These are phyloP conservation scores for Loxodonta africana DNA, from an alignment of 2,113 vertebrate species.

Conservation along the genomic window DNA sequence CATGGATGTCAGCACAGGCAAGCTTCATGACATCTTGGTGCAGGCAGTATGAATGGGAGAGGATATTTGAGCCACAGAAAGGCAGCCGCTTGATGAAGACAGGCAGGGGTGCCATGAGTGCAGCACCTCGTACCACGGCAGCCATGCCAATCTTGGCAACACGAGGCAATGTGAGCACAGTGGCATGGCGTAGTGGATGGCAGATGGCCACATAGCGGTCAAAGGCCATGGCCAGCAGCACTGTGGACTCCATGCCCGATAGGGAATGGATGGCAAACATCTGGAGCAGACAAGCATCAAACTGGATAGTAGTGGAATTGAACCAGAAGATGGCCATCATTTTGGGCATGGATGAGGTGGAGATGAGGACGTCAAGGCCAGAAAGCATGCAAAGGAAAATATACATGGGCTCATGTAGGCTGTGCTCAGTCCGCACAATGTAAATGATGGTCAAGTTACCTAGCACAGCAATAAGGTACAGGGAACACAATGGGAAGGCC, in stretches of 20 bases:
- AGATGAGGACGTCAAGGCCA: constrained; percentile 81
- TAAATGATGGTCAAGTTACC: constrained; percentile 84
- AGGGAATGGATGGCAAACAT: constrained; percentile 86
- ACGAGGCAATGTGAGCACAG: constrained; percentile 79
- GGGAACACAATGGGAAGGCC: constrained; percentile 78
- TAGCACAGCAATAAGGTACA: constrained; percentile 83
- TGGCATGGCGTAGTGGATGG: constrained; percentile 80
- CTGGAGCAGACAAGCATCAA: constrained; percentile 83
- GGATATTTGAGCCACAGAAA: constrained; percentile 79
- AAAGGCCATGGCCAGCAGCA: constrained; percentile 84
- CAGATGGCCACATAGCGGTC: constrained; percentile 86
- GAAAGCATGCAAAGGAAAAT: constrained; percentile 84
- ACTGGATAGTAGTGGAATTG: constrained; percentile 80
- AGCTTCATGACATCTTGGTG: constrained; percentile 85
- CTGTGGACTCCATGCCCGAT: constrained; percentile 84
- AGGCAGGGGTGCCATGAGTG: constrained; percentile 81
- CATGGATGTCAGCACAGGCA: constrained; percentile 77
- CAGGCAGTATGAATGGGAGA: constrained; percentile 83
- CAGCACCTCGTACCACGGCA: constrained; percentile 81
- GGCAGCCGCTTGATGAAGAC: constrained; percentile 79
- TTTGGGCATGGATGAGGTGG: constrained; percentile 84
- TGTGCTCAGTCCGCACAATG: constrained; percentile 79
- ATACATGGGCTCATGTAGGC: constrained; percentile 84
- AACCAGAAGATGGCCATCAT: constrained; percentile 86
- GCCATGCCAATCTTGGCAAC: constrained; percentile 80